Percentiles rank a stretch among this genome's conserved stretches.
Conservation (phyloP, 2,888 invertebrate species). For the Ganaspis brasiliensis region DNA sequence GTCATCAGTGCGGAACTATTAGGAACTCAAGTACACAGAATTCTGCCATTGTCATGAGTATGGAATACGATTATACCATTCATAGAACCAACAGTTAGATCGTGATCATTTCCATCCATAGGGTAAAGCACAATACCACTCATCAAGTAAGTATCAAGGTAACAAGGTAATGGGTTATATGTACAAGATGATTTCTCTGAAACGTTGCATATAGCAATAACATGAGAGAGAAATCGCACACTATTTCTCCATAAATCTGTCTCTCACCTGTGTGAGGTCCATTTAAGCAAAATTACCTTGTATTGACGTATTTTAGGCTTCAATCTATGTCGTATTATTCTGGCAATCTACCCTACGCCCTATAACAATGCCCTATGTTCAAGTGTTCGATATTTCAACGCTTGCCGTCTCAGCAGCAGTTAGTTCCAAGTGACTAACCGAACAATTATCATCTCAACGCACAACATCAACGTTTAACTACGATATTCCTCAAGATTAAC, state of each 20-base stretch:
- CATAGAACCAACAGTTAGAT: constrained; percentile 29
- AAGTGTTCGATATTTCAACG: constrained; percentile 17
- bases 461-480: neutral
- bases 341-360: constrained; percentile 13
- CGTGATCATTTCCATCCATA: constrained; percentile 30
- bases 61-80: constrained; percentile 27
- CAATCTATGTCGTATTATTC: constrained; percentile 32
- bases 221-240: constrained; percentile 1
- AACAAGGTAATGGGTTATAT: constrained; percentile 38
- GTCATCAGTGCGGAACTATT: neutral
- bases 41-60: neutral
- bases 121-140: constrained; percentile 33
- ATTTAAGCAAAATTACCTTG: constrained; percentile 36
- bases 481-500: no score
- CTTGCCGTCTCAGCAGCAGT: constrained; percentile 12
- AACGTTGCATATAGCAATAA: constrained; percentile 14
- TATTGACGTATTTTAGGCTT: constrained; percentile 29
- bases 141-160: constrained; percentile 39
- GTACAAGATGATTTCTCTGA: constrained; percentile 25
- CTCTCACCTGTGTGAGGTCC: neutral
- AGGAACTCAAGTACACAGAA: constrained; percentile 13
- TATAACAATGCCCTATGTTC: constrained; percentile 14
- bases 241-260: constrained; percentile 19
- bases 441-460: neutral
- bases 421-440: neutral